These are phyloP conservation scores for Myxocyprinus asiaticus DNA, from an alignment of 2,113 vertebrate genomes.

Conservation along the genomic window DNA sequence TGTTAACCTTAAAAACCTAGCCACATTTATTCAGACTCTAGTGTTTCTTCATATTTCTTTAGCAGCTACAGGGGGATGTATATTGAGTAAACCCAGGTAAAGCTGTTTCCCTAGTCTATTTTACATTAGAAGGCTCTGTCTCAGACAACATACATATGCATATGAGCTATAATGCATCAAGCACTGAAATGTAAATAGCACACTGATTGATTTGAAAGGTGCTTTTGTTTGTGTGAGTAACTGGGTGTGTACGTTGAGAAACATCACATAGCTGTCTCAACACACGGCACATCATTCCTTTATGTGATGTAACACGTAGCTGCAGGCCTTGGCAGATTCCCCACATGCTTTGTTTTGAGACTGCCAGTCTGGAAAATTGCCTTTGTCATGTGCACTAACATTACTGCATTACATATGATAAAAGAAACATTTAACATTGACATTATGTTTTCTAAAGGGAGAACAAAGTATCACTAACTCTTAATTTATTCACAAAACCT, in stretches of 20 bases:
- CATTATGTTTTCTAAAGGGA: background rate
- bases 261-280: background rate
- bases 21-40: background rate
- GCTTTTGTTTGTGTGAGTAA: slow-evolving; percentile 16
- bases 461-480: background rate
- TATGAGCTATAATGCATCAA: background rate
- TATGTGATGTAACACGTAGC: background rate
- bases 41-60: background rate
- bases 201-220: slow-evolving; percentile 7
- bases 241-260: slow-evolving; percentile 14
- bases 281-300: background rate
- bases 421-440: background rate
- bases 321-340: background rate
- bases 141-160: background rate
- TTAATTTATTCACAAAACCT: background rate
- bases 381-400: background rate
- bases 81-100: background rate
- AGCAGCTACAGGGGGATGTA: background rate
- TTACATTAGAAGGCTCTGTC: background rate
- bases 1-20: no score
- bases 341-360: background rate
- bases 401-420: background rate
- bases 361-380: background rate
- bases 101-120: background rate
- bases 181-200: slow-evolving; percentile 7